phyloP scores from a whole-genome alignment of 2,888 invertebrate genomes.

The Frankliniella fusca region DNA sequence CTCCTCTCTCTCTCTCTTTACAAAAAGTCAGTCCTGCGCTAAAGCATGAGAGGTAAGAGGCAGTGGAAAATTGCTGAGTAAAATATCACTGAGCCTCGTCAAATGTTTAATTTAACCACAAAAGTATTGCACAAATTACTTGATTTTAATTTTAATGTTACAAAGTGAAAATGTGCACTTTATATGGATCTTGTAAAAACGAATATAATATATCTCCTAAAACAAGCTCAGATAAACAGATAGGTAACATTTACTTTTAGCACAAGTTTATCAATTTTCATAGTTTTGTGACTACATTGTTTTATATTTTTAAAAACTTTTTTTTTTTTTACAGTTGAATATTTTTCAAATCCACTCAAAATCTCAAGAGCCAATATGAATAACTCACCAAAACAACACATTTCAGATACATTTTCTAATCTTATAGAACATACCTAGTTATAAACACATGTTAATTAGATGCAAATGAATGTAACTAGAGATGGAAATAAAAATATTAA shows the following conservation, averaged over 20 bases:
- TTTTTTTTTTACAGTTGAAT: background rate
- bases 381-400: background rate
- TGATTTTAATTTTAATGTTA: background rate
- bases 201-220: background rate
- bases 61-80: background rate
- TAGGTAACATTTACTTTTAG: background rate
- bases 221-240: background rate
- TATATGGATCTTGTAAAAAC: background rate
- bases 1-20: background rate
- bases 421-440: constrained; percentile 19
- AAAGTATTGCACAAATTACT: constrained; percentile 17
- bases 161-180: constrained; percentile 3
- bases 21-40: constrained; percentile 3
- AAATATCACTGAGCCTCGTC: constrained; percentile 3
- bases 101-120: constrained; percentile 9
- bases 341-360: background rate
- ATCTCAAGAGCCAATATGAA: background rate
- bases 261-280: background rate
- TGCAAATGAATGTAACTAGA: constrained; percentile 25
- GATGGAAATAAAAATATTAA: constrained; percentile 11
- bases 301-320: background rate
- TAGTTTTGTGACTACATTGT: background rate
- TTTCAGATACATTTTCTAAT: background rate
- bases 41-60: constrained; percentile 9
- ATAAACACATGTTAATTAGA: background rate